Percentiles rank a stretch among this genome's conserved stretches.
phyloP scores from a whole-genome alignment of 2,113 vertebrate genomes.

The Meleagris gallopavo region DNA sequence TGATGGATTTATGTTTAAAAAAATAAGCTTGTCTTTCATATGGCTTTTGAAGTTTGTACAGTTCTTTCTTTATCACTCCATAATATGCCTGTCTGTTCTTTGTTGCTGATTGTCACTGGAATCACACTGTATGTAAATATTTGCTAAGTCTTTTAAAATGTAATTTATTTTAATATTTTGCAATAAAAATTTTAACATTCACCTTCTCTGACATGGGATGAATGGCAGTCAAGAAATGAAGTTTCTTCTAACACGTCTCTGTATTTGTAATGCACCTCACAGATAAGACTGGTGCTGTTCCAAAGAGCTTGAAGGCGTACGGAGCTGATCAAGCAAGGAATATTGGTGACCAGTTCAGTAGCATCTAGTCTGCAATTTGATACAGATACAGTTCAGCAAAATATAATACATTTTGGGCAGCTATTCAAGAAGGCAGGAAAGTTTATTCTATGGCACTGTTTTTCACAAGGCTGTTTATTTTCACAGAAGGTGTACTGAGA shows the following conservation, averaged over 20 bases:
- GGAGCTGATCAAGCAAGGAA: background rate
- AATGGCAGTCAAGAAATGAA: background rate
- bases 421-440: background rate
- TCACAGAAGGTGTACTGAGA: background rate
- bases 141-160: slow-evolving; percentile 73
- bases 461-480: background rate
- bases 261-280: background rate
- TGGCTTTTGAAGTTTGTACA: slow-evolving; percentile 42
- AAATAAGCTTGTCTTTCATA: background rate
- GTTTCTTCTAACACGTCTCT: background rate
- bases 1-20: slow-evolving; percentile 36
- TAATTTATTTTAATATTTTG: slow-evolving; percentile 87
- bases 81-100: slow-evolving; percentile 46
- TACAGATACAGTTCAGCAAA: background rate
- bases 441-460: background rate
- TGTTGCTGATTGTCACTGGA: slow-evolving; percentile 70
- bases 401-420: slow-evolving; percentile 10
- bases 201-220: background rate
- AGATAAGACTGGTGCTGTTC: background rate
- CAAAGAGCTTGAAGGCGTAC: background rate
- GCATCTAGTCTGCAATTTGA: slow-evolving; percentile 16
- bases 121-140: slow-evolving; percentile 79
- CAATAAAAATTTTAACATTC: slow-evolving; percentile 78
- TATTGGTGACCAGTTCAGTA: background rate
- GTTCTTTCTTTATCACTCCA: slow-evolving; percentile 45